Percentiles rank a stretch among this genome's conserved stretches.
phyloP scores from a whole-genome alignment of 1,140 invertebrate species.

The Aphidius ervi region DNA sequence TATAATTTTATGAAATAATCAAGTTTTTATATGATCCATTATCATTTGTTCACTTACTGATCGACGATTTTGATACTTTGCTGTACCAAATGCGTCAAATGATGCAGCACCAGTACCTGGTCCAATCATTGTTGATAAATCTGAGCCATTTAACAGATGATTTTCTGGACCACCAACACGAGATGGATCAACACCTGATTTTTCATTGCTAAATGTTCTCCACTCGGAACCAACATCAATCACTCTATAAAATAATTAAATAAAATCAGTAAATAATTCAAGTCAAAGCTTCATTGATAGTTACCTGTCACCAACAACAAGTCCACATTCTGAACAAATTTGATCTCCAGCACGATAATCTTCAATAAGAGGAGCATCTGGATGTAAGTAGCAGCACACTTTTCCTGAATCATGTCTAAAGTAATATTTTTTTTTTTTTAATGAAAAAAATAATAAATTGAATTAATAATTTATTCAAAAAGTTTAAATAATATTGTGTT shows the following conservation, averaged over 20 bases:
- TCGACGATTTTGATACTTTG: constrained; percentile 91
- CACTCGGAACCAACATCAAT: constrained; percentile 99
- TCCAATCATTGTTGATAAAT: constrained; percentile 96
- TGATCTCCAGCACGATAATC: constrained; percentile 98
- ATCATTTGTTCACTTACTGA: constrained; percentile 56
- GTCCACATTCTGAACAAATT: constrained; percentile 97
- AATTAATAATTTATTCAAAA: too few species aligned
- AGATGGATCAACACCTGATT: constrained; percentile 92
- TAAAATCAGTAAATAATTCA: neutral
- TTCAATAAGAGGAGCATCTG: constrained; percentile 92
- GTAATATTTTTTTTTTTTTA: too few species aligned
- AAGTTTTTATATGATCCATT: neutral
- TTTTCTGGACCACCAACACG: constrained; percentile 98
- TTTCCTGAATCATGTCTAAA: constrained; percentile 66
- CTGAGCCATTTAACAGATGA: constrained; percentile 89
- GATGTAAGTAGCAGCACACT: constrained; percentile 89
- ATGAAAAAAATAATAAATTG: neutral
- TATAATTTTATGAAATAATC: neutral
- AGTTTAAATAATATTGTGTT: too few species aligned
- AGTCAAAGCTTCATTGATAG: neutral
- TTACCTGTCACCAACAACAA: constrained; percentile 97
- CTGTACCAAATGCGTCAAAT: constrained; percentile 78
- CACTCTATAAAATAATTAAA: constrained; percentile 61
- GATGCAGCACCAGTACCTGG: constrained; percentile 81
- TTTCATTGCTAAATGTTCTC: constrained; percentile 99